phyloP scores from a whole-genome alignment of 2,113 vertebrate genomes.

The Pelodiscus sinensis region DNA sequence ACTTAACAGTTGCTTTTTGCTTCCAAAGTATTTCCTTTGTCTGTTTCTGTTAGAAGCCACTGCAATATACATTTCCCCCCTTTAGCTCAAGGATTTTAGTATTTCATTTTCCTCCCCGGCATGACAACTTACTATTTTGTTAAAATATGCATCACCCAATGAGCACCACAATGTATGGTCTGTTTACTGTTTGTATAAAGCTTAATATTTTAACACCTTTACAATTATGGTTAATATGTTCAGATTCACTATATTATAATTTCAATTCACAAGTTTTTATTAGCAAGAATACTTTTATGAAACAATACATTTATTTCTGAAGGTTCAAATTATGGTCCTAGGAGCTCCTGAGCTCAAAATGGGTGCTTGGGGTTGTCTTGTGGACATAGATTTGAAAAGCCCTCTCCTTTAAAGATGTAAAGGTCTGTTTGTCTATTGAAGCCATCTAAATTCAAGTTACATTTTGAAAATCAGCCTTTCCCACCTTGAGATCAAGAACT shows the following conservation, averaged over 20 bases:
- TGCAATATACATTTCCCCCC: neutral
- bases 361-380: neutral
- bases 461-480: neutral
- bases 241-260: too few relatives aligned
- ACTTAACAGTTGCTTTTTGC: neutral
- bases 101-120: neutral
- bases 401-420: neutral
- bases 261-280: neutral
- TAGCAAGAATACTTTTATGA: neutral
- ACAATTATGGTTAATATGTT: neutral
- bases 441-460: neutral
- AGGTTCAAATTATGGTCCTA: neutral
- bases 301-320: neutral
- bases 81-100: conserved; percentile 3
- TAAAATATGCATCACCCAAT: neutral
- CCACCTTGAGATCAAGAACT: neutral
- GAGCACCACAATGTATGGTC: neutral
- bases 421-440: neutral
- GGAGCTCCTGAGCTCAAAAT: neutral
- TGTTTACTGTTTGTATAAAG: neutral
- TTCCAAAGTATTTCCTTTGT: neutral
- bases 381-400: neutral
- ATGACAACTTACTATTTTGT: neutral
- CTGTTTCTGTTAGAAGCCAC: neutral
- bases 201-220: neutral